Evolutionary conservation across 2,797 vertebrate genomes (phyloP), one percentile per base, ranked within the genome.

Genomic region (Valencia hispanica): DNA sequence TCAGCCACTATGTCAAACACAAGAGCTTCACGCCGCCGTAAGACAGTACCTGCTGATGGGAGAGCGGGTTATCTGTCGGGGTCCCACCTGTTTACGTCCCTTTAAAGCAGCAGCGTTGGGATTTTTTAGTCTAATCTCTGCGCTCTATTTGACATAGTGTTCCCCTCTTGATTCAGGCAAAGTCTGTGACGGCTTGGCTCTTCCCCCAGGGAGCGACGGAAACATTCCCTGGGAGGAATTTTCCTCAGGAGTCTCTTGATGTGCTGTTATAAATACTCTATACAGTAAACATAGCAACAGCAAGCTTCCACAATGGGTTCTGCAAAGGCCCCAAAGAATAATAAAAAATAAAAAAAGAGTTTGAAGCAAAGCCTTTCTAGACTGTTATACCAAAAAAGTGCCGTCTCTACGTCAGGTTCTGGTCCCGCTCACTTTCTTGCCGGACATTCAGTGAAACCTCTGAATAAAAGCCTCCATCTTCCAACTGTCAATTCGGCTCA

Each of bases 191-290:
- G 84, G 84, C 84, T 88, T 68, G 4, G 83, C 80, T 83, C 57
- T 79, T 75, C 89, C 89, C 59, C 89, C 88, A 36, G 79, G 86
- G 93, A 85, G 74, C 75, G 65, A 74, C 55, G 85, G 87, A 89
- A 91, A 91, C 84, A 88, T 91, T 88, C 87, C 93, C 90, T 63
- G 47, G 71, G 83, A 84, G 87, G 86, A 92, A 84, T 79, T 70
- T 34, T 75, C 86, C 92, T 84, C 85, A 59, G 79, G 86, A 91
- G 92, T 74, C 80, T 78, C 90, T 88, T 86, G 86, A 82, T 85
- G 78, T 81, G 87, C 78, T 27, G 83, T 90, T 93, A 92, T 92
- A 93, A 93, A 94, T 93, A 94, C 82, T 72, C 75, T 68, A 73
- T 73, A 78, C 87, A 70, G 88, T 90, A 87, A 91, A 90, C 85